These are phyloP conservation scores for Amphiura filiformis DNA, from an alignment of 35 echinoderm and acorn worm genomes.

Conservation along the genomic window DNA sequence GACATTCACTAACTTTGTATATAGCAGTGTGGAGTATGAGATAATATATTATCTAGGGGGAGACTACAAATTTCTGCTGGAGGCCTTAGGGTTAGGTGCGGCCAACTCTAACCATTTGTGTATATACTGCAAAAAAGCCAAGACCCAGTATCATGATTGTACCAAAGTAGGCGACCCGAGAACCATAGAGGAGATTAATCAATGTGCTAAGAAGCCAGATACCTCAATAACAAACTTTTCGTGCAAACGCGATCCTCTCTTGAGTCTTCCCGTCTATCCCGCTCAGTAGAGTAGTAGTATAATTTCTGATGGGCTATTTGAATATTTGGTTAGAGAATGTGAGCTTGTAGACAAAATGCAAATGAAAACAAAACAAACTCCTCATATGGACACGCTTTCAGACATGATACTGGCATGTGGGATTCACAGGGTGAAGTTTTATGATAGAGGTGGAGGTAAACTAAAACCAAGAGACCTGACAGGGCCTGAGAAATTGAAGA, in stretches of 20 bases:
- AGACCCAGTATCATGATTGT: neutral
- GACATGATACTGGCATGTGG: neutral
- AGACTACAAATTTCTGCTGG: constrained; percentile 26
- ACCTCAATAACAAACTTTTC: constrained; percentile 44
- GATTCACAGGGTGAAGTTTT: neutral
- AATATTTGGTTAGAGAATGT: constrained; percentile 24
- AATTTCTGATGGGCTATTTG: constrained; percentile 64
- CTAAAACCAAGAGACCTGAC: neutral
- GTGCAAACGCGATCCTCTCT: constrained; percentile 46
- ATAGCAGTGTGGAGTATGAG: neutral
- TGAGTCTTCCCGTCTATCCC: constrained; percentile 48
- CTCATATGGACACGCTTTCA: neutral
- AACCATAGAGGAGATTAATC: neutral
- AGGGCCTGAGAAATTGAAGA: neutral
- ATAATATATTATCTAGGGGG: constrained; percentile 16
- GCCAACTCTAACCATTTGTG: constrained; percentile 40
- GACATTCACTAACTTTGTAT: neutral
- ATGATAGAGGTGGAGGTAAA: neutral
- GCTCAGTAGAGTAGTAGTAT: constrained; percentile 33
- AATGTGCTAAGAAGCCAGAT: neutral
- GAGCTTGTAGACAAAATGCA: neutral
- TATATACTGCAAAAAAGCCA: neutral
- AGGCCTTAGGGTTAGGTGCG: constrained; percentile 16
- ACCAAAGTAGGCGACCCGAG: neutral
- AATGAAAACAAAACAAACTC: too few relatives aligned